Percentiles rank a stretch among this genome's conserved stretches.
These are phyloP conservation scores for Glandiceps talaboti DNA, from an alignment of 53 echinoderm and acorn worm genomes.

Conservation along the genomic window DNA sequence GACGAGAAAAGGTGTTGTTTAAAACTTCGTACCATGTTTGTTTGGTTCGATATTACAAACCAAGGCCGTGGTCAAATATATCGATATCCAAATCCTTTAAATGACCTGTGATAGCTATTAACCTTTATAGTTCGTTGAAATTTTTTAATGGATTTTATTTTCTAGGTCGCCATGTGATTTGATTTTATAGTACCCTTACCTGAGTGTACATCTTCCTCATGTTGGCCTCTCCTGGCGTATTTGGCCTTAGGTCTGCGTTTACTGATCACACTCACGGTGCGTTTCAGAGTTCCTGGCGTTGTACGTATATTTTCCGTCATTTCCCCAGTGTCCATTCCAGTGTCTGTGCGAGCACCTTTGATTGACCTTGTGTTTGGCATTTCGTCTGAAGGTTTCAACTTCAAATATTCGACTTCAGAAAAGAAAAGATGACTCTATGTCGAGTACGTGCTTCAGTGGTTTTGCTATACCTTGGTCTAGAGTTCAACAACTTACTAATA, in stretches of 20 bases:
- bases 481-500: background rate
- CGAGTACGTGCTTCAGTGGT: background rate
- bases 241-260: background rate
- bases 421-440: no score
- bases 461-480: background rate
- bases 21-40: no score
- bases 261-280: constrained; percentile 48
- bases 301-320: background rate
- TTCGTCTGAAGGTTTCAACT: background rate
- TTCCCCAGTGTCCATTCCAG: background rate
- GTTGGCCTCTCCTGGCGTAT: background rate
- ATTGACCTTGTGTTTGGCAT: background rate
- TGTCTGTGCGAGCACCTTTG: background rate
- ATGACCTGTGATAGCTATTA: no score
- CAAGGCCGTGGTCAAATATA: no score
- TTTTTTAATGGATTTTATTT: no score
- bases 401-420: no score
- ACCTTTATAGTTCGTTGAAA: no score
- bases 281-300: constrained; percentile 8
- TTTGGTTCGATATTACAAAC: no score
- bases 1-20: no score
- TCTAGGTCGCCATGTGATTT: no score
- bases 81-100: no score
- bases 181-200: no score
- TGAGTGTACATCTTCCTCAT: background rate